A percentile compares a stretch with the other conserved stretches of the same genome.
phyloP scores from a whole-genome alignment of 2,113 vertebrate species.

The Choloepus hoffmanni region DNA sequence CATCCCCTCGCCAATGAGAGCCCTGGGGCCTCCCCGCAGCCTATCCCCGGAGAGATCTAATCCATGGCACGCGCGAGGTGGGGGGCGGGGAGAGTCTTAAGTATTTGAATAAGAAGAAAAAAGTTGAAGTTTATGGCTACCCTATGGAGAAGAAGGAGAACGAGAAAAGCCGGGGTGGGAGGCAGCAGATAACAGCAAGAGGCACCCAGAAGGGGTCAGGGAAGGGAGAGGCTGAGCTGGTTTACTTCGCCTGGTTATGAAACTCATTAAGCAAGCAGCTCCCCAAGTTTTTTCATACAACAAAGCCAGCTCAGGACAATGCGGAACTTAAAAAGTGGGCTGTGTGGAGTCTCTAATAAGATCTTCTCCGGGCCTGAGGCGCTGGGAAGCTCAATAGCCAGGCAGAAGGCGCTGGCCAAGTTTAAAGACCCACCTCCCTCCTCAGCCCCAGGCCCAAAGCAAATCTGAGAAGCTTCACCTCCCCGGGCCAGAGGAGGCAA shows the following conservation, averaged over 20 bases:
- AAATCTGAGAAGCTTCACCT: background rate
- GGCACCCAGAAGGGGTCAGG: constrained; percentile 73
- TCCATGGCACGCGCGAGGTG: constrained; percentile 93
- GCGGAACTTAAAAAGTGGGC: constrained; percentile 40
- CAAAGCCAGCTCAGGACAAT: constrained; percentile 82
- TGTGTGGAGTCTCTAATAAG: background rate
- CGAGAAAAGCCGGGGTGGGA: constrained; percentile 65
- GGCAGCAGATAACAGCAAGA: constrained; percentile 61
- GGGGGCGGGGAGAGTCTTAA: constrained; percentile 55
- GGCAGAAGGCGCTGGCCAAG: background rate
- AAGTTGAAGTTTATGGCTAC: constrained; percentile 70
- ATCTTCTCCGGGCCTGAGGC: background rate
- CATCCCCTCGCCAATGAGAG: constrained; percentile 90
- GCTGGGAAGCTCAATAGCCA: background rate
- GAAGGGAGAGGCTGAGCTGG: constrained; percentile 77
- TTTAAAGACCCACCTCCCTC: background rate
- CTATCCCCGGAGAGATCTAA: constrained; percentile 93
- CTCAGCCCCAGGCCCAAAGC: background rate
- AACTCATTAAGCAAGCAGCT: constrained; percentile 85
- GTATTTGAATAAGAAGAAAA: constrained; percentile 76
- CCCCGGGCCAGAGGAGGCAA: constrained; percentile 52
- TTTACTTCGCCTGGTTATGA: constrained; percentile 84
- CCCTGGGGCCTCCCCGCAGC: constrained; percentile 85
- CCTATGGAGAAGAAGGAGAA: background rate
- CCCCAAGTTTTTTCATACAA: constrained; percentile 84